phyloP scores from a whole-genome alignment of 2,113 vertebrate species.

The Pterocles burchelli region DNA sequence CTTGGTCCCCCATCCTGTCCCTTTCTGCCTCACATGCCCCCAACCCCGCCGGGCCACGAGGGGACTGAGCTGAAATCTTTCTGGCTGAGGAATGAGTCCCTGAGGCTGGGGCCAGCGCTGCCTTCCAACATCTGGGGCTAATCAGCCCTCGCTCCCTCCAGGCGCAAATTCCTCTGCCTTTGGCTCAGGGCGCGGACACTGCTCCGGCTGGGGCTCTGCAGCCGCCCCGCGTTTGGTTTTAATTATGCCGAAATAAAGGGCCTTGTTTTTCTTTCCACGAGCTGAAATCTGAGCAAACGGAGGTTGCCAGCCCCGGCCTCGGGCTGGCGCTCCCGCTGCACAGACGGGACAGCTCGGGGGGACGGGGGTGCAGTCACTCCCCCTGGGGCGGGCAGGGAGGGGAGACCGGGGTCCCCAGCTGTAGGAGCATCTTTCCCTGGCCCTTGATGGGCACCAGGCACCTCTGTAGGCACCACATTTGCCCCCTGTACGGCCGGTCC shows the following conservation, averaged over 20 bases:
- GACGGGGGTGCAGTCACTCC: accelerated
- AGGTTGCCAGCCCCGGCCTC: conserved; percentile 30
- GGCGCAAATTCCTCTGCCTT: conserved; percentile 70
- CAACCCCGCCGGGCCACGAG: background rate
- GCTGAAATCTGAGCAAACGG: conserved; percentile 52
- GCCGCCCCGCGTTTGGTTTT: conserved; percentile 62
- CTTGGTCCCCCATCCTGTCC: accelerated
- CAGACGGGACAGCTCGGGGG: accelerated
- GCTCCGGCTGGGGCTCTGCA: conserved; percentile 37
- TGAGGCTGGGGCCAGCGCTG: conserved; percentile 4
- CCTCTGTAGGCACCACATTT: background rate
- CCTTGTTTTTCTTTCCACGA: conserved; percentile 69
- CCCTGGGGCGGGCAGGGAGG: background rate
- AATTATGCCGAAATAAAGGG: conserved; percentile 54
- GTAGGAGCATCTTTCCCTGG: background rate
- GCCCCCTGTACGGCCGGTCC: too few relatives aligned
- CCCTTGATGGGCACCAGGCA: accelerated
- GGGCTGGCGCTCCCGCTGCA: background rate
- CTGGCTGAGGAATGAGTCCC: conserved; percentile 50
- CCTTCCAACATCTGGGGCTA: conserved; percentile 73
- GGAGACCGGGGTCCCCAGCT: accelerated
- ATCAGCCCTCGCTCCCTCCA: conserved; percentile 55
- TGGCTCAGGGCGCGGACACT: conserved; percentile 53
- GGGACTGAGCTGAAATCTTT: conserved; percentile 37
- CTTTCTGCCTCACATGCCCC: background rate